These are phyloP conservation scores for Belonocnema kinseyi DNA, from an alignment of 1,140 invertebrate species.

Conservation along the genomic window DNA sequence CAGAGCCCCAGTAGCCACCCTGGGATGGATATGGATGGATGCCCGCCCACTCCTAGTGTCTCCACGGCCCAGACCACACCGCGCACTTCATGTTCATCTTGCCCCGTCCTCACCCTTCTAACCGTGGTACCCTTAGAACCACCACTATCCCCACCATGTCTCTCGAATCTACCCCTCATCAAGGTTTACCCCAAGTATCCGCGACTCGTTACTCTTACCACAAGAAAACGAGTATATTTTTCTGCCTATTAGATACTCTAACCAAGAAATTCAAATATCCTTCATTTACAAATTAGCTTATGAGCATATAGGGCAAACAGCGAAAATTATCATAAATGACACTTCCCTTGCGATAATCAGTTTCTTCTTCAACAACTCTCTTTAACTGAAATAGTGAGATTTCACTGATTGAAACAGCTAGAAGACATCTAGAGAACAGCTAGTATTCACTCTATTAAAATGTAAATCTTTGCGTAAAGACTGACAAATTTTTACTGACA, in stretches of 20 bases:
- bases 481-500: too few species aligned
- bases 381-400: too few species aligned
- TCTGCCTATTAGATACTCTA: neutral
- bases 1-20: slow-evolving; percentile 68
- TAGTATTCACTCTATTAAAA: too few species aligned
- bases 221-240: neutral
- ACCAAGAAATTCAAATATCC: neutral
- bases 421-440: too few species aligned
- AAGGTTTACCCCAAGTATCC: neutral
- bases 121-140: neutral
- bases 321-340: too few species aligned
- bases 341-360: too few species aligned
- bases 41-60: slow-evolving; percentile 52
- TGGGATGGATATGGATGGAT: slow-evolving; percentile 55
- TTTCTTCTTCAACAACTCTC: too few species aligned
- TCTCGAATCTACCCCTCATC: neutral
- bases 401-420: too few species aligned
- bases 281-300: neutral
- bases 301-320: too few species aligned
- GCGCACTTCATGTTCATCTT: slow-evolving; percentile 23
- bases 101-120: neutral
- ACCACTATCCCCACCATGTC: slow-evolving; percentile 3
- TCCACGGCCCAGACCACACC: slow-evolving; percentile 23
- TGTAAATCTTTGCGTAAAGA: too few species aligned
- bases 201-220: neutral